These are phyloP conservation scores for Dufourea novaeangliae DNA, from an alignment of 1,140 invertebrate genomes.

Conservation along the genomic window DNA sequence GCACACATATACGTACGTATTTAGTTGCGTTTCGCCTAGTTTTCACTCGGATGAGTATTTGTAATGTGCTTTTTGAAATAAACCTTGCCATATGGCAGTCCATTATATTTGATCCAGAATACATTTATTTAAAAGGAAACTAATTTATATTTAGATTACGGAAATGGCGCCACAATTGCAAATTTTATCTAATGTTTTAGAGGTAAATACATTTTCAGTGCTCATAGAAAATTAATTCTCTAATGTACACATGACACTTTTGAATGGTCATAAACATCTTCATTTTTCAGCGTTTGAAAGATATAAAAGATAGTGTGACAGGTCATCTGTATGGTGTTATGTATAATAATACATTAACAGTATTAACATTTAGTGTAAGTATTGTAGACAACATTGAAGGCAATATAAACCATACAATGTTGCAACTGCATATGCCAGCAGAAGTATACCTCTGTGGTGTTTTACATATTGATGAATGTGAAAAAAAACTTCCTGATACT, in stretches of 20 bases:
- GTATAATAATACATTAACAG: constrained; percentile 86
- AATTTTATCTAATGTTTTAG: constrained; percentile 71
- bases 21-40: neutral
- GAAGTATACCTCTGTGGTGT: constrained; percentile 89
- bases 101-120: neutral
- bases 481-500: constrained; percentile 83
- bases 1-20: neutral
- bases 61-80: constrained; percentile 18
- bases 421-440: constrained; percentile 86
- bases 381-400: constrained; percentile 83
- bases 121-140: constrained; percentile 21
- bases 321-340: constrained; percentile 89
- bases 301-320: constrained; percentile 82
- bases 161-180: constrained; percentile 71
- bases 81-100: constrained; percentile 40
- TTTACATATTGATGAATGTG: constrained; percentile 84
- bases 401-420: constrained; percentile 81
- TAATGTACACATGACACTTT: neutral
- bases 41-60: constrained; percentile 6
- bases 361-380: constrained; percentile 84
- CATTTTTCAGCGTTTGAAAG: constrained; percentile 82
- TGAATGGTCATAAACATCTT: neutral
- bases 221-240: neutral
- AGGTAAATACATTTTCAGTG: constrained; percentile 60
- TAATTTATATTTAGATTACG: constrained; percentile 2